These are phyloP conservation scores for Hippocampus kuda DNA, from an alignment of 2,797 vertebrate genomes.

Conservation along the genomic window DNA sequence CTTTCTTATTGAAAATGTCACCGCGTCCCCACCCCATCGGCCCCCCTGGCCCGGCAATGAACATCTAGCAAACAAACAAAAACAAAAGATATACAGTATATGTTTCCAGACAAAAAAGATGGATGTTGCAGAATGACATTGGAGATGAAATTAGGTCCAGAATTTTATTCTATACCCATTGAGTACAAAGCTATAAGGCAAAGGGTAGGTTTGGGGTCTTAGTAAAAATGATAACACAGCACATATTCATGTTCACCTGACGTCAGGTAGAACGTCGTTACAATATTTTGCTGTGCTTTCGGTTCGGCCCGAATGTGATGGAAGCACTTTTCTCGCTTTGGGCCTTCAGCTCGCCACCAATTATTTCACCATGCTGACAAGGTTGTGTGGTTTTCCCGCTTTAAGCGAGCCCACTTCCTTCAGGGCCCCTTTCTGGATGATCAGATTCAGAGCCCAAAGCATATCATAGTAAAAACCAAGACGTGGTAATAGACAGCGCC, in stretches of 20 bases:
- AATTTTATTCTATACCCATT: constrained; percentile 41
- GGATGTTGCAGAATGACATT: constrained; percentile 35
- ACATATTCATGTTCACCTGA: constrained; percentile 60
- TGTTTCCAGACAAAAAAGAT: constrained; percentile 11
- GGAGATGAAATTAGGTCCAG: constrained; percentile 31
- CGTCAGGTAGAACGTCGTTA: constrained; percentile 53
- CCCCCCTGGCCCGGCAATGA: constrained; percentile 13
- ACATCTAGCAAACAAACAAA: constrained; percentile 17
- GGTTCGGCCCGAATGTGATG: constrained; percentile 49
- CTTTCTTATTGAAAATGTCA: constrained; percentile 53
- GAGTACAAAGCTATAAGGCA: constrained; percentile 45
- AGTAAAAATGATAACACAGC: constrained; percentile 58
- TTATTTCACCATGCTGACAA: constrained; percentile 49
- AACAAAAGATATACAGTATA: constrained; percentile 23
- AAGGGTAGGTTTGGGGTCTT: constrained; percentile 12
- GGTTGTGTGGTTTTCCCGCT: constrained; percentile 29
- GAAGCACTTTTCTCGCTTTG: constrained; percentile 55
- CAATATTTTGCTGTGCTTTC: constrained; percentile 60
- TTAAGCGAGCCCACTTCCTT: not conserved
- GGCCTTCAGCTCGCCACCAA: constrained; percentile 50
- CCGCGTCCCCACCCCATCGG: constrained; percentile 8
- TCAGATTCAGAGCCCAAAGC: not conserved
- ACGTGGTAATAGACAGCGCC: not conserved
- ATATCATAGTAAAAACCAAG: not conserved
- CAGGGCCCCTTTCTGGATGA: not conserved